A percentile compares a stretch with the other conserved stretches of the same genome.
Conservation (phyloP, 1,140 invertebrate species). For the Drosophila simulans region DNA sequence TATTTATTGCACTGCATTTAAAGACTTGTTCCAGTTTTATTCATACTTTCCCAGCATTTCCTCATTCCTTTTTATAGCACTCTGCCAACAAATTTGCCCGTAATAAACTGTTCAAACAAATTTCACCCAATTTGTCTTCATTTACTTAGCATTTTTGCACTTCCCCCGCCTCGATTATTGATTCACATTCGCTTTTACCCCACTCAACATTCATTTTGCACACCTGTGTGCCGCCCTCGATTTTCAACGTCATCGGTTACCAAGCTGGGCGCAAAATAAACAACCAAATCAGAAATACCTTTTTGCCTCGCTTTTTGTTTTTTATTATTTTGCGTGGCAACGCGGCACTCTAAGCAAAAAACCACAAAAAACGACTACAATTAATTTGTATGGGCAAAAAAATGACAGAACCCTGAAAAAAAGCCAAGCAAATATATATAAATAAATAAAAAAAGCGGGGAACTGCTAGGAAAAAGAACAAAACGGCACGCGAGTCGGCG, state of each 20-base stretch:
- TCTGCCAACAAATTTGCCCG: too few relatives aligned
- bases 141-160: slow-evolving; percentile 53
- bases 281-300: slow-evolving; percentile 43
- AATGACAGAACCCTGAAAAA: slow-evolving; percentile 4
- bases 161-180: slow-evolving; percentile 51
- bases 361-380: slow-evolving; percentile 36
- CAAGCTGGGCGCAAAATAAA: slow-evolving; percentile 42
- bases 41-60: slow-evolving; percentile 1
- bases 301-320: slow-evolving; percentile 28
- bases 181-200: slow-evolving; percentile 58
- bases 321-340: slow-evolving; percentile 59
- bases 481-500: slow-evolving; percentile 51
- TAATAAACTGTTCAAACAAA: slow-evolving; percentile 11
- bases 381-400: slow-evolving; percentile 52
- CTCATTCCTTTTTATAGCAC: slow-evolving; percentile 6
- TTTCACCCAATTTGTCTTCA: slow-evolving; percentile 59
- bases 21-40: neutral
- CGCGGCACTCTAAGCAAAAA: slow-evolving; percentile 17
- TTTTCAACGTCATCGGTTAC: slow-evolving; percentile 47
- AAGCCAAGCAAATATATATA: slow-evolving; percentile 9
- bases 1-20: neutral
- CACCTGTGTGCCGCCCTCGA: slow-evolving; percentile 57
- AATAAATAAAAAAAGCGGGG: slow-evolving; percentile 25
- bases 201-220: slow-evolving; percentile 56
- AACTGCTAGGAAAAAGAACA: slow-evolving; percentile 24